These are phyloP conservation scores for Calycopis cecrops DNA, from an alignment of 1,140 invertebrate genomes.

Conservation along the genomic window DNA sequence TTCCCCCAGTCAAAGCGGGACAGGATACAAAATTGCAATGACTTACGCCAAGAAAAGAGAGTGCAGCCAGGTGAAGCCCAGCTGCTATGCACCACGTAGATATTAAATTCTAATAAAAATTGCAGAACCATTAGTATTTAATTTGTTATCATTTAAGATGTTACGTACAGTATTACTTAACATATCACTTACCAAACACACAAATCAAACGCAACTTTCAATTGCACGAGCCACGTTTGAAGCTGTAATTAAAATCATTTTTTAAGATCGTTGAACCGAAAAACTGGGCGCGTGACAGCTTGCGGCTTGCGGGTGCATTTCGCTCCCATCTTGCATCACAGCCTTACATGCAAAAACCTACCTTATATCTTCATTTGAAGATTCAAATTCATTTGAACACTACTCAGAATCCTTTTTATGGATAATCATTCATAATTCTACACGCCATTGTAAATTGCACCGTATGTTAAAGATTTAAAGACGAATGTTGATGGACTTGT, in stretches of 20 bases:
- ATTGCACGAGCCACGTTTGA: neutral
- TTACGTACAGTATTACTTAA: no score
- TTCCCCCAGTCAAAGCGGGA: no score
- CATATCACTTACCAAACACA: no score
- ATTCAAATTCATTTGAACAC: neutral
- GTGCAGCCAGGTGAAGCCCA: no score
- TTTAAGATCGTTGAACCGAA: conserved; percentile 37
- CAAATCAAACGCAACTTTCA: no score
- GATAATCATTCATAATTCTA: conserved; percentile 5
- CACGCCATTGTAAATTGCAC: neutral
- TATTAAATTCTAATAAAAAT: no score
- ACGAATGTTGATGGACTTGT: conserved; percentile 19
- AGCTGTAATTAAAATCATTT: conserved; percentile 13
- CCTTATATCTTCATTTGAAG: conserved; percentile 20
- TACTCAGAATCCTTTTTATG: neutral
- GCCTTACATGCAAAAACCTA: conserved; percentile 23
- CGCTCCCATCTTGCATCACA: conserved; percentile 45
- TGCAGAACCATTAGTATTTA: no score
- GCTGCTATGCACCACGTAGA: no score
- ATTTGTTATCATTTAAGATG: no score
- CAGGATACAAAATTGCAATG: no score
- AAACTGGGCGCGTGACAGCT: conserved; percentile 57
- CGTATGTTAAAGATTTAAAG: conserved; percentile 4
- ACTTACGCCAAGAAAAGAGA: no score
- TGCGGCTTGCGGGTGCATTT: conserved; percentile 56